These are phyloP conservation scores for Lucifuga dentata DNA, from an alignment of 2,113 vertebrate genomes.

Conservation along the genomic window DNA sequence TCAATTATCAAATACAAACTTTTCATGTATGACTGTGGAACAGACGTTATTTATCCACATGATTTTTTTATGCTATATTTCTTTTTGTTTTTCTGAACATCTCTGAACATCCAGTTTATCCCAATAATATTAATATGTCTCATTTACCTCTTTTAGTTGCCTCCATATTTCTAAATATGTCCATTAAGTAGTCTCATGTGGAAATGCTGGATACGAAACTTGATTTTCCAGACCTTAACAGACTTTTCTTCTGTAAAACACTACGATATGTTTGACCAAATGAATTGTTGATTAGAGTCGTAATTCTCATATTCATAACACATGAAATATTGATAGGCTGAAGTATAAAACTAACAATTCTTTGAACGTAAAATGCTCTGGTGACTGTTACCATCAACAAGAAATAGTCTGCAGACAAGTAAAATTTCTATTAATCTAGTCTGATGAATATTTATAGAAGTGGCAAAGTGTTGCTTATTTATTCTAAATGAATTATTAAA, in stretches of 20 bases:
- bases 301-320: constrained; percentile 62
- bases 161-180: neutral
- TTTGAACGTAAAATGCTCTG: constrained; percentile 57
- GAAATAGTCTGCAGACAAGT: constrained; percentile 56
- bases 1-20: constrained; percentile 1
- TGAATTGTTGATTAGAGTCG: constrained; percentile 13
- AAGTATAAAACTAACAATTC: constrained; percentile 66
- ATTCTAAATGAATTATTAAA: constrained; percentile 77
- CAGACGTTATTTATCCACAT: neutral
- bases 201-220: neutral
- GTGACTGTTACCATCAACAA: constrained; percentile 65
- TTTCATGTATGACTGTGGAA: neutral
- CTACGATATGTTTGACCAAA: neutral
- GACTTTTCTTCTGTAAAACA: neutral
- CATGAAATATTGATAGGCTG: constrained; percentile 67
- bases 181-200: neutral
- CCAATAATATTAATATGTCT: neutral
- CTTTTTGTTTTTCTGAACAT: too few relatives aligned
- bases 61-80: neutral
- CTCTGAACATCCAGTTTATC: neutral
- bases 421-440: constrained; percentile 38
- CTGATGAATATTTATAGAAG: constrained; percentile 71
- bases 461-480: constrained; percentile 74
- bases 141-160: neutral
- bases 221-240: neutral